These are phyloP conservation scores for Holothuria leucospilota DNA, from an alignment of 53 echinoderm and acorn worm species.

Conservation along the genomic window DNA sequence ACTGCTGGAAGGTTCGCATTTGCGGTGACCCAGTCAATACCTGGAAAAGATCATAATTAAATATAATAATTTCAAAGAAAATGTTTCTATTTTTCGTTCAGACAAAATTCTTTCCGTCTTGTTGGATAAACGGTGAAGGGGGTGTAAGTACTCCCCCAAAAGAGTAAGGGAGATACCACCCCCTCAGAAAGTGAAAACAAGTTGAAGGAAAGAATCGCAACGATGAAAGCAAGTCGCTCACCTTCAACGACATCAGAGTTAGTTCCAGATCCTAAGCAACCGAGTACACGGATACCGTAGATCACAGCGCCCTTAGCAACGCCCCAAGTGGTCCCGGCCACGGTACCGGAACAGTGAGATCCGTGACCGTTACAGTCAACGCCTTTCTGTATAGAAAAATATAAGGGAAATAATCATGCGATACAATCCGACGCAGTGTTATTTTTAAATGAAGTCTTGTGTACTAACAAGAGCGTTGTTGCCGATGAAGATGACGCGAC, in stretches of 20 bases:
- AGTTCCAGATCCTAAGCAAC: conserved; percentile 70
- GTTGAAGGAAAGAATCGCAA: too few species aligned
- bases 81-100: too few species aligned
- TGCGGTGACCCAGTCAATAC: conserved; percentile 51
- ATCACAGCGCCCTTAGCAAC: conserved; percentile 58
- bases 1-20: conserved; percentile 41
- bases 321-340: conserved; percentile 68
- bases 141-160: too few species aligned
- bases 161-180: too few species aligned
- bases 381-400: background rate
- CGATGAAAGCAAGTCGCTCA: background rate
- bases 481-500: too few species aligned
- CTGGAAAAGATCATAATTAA: background rate
- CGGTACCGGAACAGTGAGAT: conserved; percentile 73
- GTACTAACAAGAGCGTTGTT: too few species aligned
- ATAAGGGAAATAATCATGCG: too few species aligned
- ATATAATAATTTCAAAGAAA: too few species aligned
- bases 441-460: too few species aligned
- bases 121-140: too few species aligned
- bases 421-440: background rate
- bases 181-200: too few species aligned
- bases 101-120: too few species aligned
- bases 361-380: conserved; percentile 79
- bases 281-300: conserved; percentile 67
- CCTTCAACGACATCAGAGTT: conserved; percentile 68